Evolutionary conservation across 35 echinoderm and acorn worm genomes (phyloP).

Genomic region (Heliocidaris erythrogramma): DNA sequence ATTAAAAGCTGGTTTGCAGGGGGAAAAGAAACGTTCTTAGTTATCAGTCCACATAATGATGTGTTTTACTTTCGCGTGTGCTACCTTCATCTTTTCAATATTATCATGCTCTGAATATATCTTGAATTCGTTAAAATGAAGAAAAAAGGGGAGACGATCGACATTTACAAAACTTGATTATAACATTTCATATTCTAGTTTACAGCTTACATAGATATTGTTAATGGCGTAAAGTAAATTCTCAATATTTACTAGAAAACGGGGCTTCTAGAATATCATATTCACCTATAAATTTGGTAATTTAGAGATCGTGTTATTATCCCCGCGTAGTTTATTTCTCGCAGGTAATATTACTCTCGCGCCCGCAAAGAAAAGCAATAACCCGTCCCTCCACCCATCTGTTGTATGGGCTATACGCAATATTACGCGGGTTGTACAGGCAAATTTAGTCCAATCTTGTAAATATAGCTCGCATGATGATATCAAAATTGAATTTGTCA

Average conservation of each 20-base stretch:
- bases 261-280: background rate
- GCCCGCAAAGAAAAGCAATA: background rate
- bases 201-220: background rate
- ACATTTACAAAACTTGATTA: too few relatives aligned
- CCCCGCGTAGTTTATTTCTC: background rate
- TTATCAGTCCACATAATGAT: too few relatives aligned
- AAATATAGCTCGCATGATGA: conserved; percentile 17
- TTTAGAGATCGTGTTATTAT: background rate
- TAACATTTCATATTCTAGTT: too few relatives aligned
- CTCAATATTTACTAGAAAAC: background rate
- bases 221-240: background rate
- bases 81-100: too few relatives aligned
- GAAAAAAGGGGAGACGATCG: too few relatives aligned
- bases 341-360: background rate
- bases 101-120: too few relatives aligned
- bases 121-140: too few relatives aligned
- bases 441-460: conserved; percentile 18
- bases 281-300: background rate
- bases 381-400: background rate
- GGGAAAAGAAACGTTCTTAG: too few relatives aligned
- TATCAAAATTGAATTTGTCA: conserved; percentile 6
- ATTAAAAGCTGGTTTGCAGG: too few relatives aligned
- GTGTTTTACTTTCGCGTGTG: too few relatives aligned
- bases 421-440: background rate
- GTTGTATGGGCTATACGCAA: background rate